Base-by-base conservation (phyloP, 2,797 vertebrate genomes). In the Muraenolepis orangiensis region DNA sequence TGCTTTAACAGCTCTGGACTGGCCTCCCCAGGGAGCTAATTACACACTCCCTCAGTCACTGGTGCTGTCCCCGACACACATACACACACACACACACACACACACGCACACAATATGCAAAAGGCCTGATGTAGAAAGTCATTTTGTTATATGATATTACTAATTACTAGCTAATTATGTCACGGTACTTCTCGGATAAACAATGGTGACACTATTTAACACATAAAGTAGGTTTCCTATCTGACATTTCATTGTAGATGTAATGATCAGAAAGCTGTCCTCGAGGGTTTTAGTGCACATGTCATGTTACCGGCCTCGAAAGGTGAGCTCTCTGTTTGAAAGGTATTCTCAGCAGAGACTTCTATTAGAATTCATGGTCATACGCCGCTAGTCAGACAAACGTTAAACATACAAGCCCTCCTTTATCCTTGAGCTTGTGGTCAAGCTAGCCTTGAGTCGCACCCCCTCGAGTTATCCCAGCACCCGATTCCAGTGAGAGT, bases 11-110 rank as follows among this genome's bases (percentile, higher is more conserved):
- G 91, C 89, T 92, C 85, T 90, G 93, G 93, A 94, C 90, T 73
- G 84, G 81, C 80, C 90, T 95, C 95, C 95, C 95, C 85, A 66
- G 94, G 94, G 96, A 96, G 88, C 95, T 96, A 91, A 97, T 96
- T 97, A 98, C 84, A 81, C 23, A 81, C 23, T n/a, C 73, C 36
- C 91, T 85, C 90, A 92, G 91, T 87, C 93, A 91, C 93, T 91
- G 93, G 11, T 26, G 57, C 91, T 95, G 93, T 90, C 89, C 92
- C 87, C 72, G 51, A 73, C 26, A 61, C 40, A 66, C 70, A 70
- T 28, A 61, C 26, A 38, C 36, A 46, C 12, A 46, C 13, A 46
- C 40, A 46, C 6, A 7, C n/a, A 57, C 12, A 18, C 40, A 16
- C 40, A 18, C 40, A 46, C 40, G 18, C 57, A 26, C 23, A 26